phyloP scores from a whole-genome alignment of 2,113 vertebrate species.

The Macquaria ambigua region DNA sequence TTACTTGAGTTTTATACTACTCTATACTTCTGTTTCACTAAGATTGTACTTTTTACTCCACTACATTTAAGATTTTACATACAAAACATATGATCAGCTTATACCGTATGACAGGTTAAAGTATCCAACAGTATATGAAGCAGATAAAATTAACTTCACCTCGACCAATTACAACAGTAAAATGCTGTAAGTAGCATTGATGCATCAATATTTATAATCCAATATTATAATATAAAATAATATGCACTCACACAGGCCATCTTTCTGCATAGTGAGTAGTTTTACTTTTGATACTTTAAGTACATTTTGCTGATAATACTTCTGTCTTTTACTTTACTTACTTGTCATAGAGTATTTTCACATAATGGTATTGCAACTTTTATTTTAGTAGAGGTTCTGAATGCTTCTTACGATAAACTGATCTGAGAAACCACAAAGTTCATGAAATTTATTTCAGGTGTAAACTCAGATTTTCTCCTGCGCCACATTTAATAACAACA shows the following conservation, averaged over 20 bases:
- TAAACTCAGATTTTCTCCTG: constrained; percentile 9
- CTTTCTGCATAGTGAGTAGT: neutral
- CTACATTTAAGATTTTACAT: neutral
- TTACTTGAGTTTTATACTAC: neutral
- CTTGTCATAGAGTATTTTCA: neutral
- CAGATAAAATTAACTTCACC: neutral
- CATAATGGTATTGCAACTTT: neutral
- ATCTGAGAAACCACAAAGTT: neutral
- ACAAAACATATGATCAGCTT: neutral
- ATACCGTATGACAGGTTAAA: neutral
- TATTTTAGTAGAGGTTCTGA: neutral
- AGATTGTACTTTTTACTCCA: too few species aligned
- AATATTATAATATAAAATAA: neutral
- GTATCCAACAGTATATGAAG: neutral
- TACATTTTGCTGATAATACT: neutral
- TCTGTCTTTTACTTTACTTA: neutral
- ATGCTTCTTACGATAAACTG: neutral
- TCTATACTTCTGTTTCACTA: too few species aligned
- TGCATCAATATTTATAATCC: neutral
- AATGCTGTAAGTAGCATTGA: neutral
- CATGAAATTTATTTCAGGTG: constrained; percentile 6
- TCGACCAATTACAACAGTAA: neutral
- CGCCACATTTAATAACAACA: constrained; percentile 2
- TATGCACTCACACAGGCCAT: neutral
- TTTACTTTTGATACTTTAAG: neutral